Base-by-base conservation (phyloP, 2,113 vertebrate species). In the Phrynosoma blainvillii region DNA sequence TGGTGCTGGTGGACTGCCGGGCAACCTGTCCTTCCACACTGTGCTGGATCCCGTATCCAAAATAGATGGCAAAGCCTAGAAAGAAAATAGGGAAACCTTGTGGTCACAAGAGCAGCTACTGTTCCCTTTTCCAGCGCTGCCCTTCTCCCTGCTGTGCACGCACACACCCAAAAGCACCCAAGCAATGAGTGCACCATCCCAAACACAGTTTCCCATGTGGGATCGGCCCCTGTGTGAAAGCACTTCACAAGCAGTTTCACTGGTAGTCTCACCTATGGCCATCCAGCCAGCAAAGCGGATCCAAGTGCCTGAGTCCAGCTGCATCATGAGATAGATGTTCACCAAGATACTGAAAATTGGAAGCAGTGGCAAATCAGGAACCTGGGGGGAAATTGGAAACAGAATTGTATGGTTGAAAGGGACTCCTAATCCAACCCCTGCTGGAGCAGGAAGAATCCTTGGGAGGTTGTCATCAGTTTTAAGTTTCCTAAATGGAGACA, bases 281-380 rank as follows among this genome's bases (percentile, higher is more conserved):
- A 98, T 99, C 98, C 98, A 99, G 84, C 98, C 87, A 0, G 97
- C 90, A 95, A 99, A 99, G n/a, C 96, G 96, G 0, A 65, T 93
- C 98, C 98, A 99, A 65, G 98, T 99, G 14, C 91, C 91, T 0
- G 82, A 0, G 84, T 97, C 97, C 95, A 99, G 96, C 95, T 99
- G 98, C 95, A 99, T 98, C 99, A 99, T 99, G 93, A 99, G 98
- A 96, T 99, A 98, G 95, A 99, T 87, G 91, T 99, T 99, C 90
- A 99, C 88, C 1, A 99, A 98, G 84, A 98, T 97, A 92, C 98
- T 99, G 94, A 98, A 91, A 30, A 99, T 90, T 0, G 98, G 98
- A 84, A 99, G 95, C 84, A 98, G 89, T 0, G 99, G 98, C 36
- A 99, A 96, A 87, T 97, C 96, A 78, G 98, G 98, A 42, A 99